Percentiles rank a stretch among this genome's conserved stretches.
phyloP scores from a whole-genome alignment of 1,140 invertebrate genomes.

The Adelges cooleyi region DNA sequence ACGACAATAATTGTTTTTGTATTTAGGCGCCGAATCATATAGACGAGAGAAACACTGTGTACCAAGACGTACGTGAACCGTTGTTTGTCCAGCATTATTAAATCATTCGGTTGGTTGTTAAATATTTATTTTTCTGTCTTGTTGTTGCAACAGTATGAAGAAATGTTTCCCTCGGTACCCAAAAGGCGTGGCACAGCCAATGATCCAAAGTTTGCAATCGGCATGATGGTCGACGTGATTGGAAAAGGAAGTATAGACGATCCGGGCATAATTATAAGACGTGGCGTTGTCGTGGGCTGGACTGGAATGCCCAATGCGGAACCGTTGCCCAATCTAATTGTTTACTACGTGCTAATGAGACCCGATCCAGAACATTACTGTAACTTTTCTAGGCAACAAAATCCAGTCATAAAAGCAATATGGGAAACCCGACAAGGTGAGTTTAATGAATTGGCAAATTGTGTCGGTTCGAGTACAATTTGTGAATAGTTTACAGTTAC shows the following conservation, averaged over 20 bases:
- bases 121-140: not conserved
- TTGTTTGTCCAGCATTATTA: not conserved
- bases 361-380: not conserved
- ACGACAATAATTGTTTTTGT: not conserved
- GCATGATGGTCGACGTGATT: slow-evolving; percentile 1
- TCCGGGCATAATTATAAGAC: not conserved
- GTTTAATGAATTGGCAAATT: not conserved
- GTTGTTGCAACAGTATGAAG: not conserved
- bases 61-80: not conserved
- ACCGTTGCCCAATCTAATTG: not conserved
- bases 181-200: not conserved
- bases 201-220: slow-evolving; percentile 9
- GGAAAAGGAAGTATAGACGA: not conserved
- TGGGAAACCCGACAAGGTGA: not conserved
- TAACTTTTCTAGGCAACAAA: not conserved
- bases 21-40: not conserved
- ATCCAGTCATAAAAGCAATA: not conserved
- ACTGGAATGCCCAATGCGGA: not conserved
- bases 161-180: not conserved
- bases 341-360: not conserved
- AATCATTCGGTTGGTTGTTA: too few species aligned
- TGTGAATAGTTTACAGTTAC: too few species aligned
- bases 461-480: too few species aligned
- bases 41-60: not conserved
- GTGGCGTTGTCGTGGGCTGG: slow-evolving; percentile 4